Conservation (phyloP, 2,888 invertebrate species). For the Himalopsyche japonica region DNA sequence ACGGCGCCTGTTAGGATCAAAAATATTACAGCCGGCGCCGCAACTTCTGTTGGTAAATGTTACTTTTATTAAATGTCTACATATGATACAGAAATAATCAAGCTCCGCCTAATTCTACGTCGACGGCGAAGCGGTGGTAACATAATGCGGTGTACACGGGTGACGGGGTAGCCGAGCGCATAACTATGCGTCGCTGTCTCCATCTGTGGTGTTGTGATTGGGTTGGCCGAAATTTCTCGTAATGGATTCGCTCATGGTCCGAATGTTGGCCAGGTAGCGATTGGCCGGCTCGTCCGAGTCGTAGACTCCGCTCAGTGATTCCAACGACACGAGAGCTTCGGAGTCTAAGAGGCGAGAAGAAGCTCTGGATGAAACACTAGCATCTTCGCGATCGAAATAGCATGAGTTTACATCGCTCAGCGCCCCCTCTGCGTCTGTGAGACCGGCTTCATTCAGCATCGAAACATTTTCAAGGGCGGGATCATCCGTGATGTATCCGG, state of each 20-base stretch:
- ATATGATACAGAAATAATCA: background rate
- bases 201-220: constrained; percentile 65
- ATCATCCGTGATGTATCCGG: constrained; percentile 86
- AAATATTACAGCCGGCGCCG: constrained; percentile 9
- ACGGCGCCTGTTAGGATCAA: background rate
- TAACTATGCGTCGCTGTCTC: constrained; percentile 61
- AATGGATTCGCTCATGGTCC: constrained; percentile 76
- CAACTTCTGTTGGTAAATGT: background rate
- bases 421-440: constrained; percentile 86
- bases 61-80: background rate
- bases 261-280: constrained; percentile 72
- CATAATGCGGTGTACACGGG: background rate
- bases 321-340: constrained; percentile 75
- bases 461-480: constrained; percentile 84
- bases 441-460: constrained; percentile 81
- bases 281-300: constrained; percentile 70
- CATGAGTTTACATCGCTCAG: constrained; percentile 85
- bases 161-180: background rate
- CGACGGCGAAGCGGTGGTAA: background rate
- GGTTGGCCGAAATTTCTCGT: constrained; percentile 76
- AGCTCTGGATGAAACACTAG: constrained; percentile 80
- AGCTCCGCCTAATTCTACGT: background rate
- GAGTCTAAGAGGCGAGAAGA: constrained; percentile 81
- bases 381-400: constrained; percentile 73
- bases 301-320: constrained; percentile 82